These are phyloP conservation scores for Henricia sp. DNA, from an alignment of 53 echinoderm and acorn worm genomes.

Conservation along the genomic window DNA sequence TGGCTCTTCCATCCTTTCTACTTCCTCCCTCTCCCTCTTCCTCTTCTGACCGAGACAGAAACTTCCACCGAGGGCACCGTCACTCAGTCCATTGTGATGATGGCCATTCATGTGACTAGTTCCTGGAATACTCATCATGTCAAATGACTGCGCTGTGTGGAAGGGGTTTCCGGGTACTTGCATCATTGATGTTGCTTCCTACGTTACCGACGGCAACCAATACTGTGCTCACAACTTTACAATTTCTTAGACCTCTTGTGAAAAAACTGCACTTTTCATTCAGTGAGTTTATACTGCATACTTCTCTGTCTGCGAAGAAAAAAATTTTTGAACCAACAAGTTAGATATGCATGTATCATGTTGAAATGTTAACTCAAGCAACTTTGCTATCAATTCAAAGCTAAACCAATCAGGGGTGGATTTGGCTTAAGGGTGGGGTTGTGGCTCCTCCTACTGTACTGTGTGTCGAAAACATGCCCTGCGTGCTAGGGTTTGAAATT, in stretches of 20 bases:
- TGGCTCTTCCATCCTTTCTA: slow-evolving; percentile 48
- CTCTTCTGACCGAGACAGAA: slow-evolving; percentile 38
- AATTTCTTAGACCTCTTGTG: too few relatives aligned
- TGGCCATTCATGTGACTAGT: slow-evolving; percentile 3
- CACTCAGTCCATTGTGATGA: not conserved
- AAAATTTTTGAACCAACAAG: not conserved
- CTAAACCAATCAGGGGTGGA: too few relatives aligned
- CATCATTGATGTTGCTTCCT: slow-evolving; percentile 4
- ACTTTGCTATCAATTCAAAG: too few relatives aligned
- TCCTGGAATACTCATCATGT: slow-evolving; percentile 12
- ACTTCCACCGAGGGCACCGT: too few relatives aligned
- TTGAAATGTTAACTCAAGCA: too few relatives aligned
- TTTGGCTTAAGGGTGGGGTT: too few relatives aligned
- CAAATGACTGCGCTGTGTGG: slow-evolving; percentile 41
- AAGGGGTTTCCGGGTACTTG: slow-evolving; percentile 68
- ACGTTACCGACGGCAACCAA: too few relatives aligned
- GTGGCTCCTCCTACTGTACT: too few relatives aligned
- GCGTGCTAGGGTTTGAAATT: too few relatives aligned
- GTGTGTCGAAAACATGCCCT: too few relatives aligned
- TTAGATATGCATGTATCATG: not conserved
- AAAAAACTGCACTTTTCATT: too few relatives aligned
- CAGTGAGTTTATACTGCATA: not conserved
- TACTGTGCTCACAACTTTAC: too few relatives aligned
- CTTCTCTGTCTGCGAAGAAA: not conserved
- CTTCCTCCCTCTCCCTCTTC: slow-evolving; percentile 39